These are phyloP conservation scores for Rutilus rutilus DNA, from an alignment of 2,113 vertebrate genomes.

Conservation along the genomic window DNA sequence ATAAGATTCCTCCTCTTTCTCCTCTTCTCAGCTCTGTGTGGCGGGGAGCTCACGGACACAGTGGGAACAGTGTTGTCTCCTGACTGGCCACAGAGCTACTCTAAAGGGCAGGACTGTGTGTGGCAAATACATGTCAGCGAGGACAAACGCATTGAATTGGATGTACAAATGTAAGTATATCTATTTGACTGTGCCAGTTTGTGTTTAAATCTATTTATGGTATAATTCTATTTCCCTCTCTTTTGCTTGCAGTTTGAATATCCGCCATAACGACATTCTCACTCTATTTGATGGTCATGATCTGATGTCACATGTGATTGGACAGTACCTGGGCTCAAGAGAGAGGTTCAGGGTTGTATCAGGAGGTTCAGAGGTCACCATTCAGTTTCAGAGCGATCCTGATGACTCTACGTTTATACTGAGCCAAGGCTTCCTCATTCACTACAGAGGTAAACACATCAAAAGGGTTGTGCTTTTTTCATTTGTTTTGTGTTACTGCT, in stretches of 20 bases:
- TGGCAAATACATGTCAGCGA: slow-evolving; percentile 91
- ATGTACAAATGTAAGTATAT: slow-evolving; percentile 85
- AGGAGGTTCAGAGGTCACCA: slow-evolving; percentile 86
- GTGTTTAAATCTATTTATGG: slow-evolving; percentile 2
- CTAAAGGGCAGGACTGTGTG: slow-evolving; percentile 87
- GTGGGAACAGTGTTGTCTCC: slow-evolving; percentile 88
- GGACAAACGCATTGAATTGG: slow-evolving; percentile 88
- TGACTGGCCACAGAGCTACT: slow-evolving; percentile 92
- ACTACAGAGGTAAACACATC: slow-evolving; percentile 80
- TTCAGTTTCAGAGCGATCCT: slow-evolving; percentile 90
- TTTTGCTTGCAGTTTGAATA: slow-evolving; percentile 80
- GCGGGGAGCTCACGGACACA: slow-evolving; percentile 85
- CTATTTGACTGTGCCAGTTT: neutral
- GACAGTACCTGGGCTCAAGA: slow-evolving; percentile 85
- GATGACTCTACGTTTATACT: slow-evolving; percentile 84
- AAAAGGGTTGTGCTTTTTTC: neutral
- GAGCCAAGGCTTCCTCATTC: slow-evolving; percentile 89
- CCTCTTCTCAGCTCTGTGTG: slow-evolving; percentile 81
- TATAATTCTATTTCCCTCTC: slow-evolving; percentile 14
- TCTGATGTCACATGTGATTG: slow-evolving; percentile 85
- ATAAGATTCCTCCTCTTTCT: slow-evolving; percentile 36
- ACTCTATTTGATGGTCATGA: slow-evolving; percentile 87
- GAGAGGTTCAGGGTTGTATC: slow-evolving; percentile 87
- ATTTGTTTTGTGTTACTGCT: neutral
- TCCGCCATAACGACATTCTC: slow-evolving; percentile 86